Base-by-base conservation (phyloP, 2,797 vertebrate genomes). In the Myotis daubentonii region DNA sequence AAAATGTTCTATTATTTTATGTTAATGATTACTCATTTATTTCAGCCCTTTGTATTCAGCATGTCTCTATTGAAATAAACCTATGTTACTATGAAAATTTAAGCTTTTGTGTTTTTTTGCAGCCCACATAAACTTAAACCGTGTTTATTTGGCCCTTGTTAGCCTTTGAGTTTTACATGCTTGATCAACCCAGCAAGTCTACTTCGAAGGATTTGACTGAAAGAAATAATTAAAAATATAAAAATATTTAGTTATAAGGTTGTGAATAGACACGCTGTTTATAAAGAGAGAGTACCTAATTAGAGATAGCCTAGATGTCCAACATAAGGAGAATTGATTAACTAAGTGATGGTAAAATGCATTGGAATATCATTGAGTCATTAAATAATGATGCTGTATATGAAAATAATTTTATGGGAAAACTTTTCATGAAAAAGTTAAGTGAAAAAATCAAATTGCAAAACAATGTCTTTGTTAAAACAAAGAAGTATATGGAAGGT, bases 381-480 rank as follows among this genome's bases (percentile, higher is more conserved):
- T 60, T 49, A 33, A 44, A 85, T 47, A 83, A 62, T 36, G 41
- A 66, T 85, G 51, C 28, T 53, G 1, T 38, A 30, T n/a, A 53
- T 68, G 28, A 65, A 87, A 79, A 78, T 57, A 5, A 44, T 23
- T 81, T 86, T 20, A 55, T 3, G 23, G 74, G 16, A 36, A 85
- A 88, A 85, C 83, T 80, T 60, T 7, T 75, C 65, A 47, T 47
- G 12, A 91, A 36, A 65, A 93, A 82, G 78, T 68, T 84, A 90
- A 91, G 41, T 76, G 51, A 62, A 90, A 84, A 51, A 30, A 19
- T 70, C 10, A 10, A 28, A n/a, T 88, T 7, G 41, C 8, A 36
- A 71, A 91, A 47, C 36, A 65, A 13, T 8, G 20, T 22, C 47
- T 92, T 83, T 83, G 25, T 68, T 89, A 91, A 91, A 93, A 51